Evolutionary conservation across 2,113 vertebrate species (phyloP).

Genomic region (Nesoenas mayeri): DNA sequence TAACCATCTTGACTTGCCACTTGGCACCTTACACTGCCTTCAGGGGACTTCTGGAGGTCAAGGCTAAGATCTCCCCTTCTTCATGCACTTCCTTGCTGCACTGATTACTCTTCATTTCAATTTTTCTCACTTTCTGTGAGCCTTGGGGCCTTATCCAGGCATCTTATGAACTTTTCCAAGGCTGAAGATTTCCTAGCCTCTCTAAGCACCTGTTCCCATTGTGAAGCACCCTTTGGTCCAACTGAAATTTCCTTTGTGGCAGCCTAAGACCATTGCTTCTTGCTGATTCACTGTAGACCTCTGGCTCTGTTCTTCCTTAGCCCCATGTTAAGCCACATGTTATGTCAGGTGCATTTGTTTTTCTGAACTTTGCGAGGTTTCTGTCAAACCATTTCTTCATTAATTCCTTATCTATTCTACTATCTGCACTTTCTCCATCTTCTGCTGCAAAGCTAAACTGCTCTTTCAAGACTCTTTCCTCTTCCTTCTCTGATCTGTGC

Average conservation of each 20-base stretch:
- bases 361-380: background rate
- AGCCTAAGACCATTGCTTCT: background rate
- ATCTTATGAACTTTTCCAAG: background rate
- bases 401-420: background rate
- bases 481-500: background rate
- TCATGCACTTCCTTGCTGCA: background rate
- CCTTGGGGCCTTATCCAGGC: background rate
- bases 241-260: background rate
- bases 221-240: background rate
- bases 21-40: background rate
- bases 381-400: background rate
- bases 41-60: background rate
- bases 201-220: background rate
- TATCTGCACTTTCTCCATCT: background rate
- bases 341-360: background rate
- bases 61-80: background rate
- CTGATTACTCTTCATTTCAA: background rate
- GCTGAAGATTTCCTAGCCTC: background rate
- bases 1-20: background rate
- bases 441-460: background rate
- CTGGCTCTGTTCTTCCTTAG: background rate
- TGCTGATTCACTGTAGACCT: background rate
- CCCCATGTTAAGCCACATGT: rapidly evolving
- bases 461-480: background rate
- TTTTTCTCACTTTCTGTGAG: background rate